Base-by-base conservation (phyloP, 2,797 vertebrate genomes). In the Coregonus ussuriensis region DNA sequence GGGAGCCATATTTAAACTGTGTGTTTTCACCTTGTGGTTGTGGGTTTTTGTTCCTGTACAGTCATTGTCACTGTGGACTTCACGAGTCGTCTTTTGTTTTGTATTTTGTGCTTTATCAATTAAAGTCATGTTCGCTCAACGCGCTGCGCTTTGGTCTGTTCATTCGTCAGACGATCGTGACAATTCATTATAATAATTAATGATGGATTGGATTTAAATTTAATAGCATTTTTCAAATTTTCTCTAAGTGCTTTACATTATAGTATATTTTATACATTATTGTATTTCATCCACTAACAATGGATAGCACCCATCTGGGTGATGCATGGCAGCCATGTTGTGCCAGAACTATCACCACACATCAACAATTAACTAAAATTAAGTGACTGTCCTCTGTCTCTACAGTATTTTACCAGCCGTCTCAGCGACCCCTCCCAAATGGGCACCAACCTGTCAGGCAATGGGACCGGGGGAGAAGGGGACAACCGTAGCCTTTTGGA, bases 321-420 rank as follows among this genome's bases (percentile, higher is more conserved):
- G 6, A 21, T 62, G 59, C 59, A 62, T 62, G 59, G n/a, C n/a
- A 47, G 41, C 9, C 41, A 47, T 47, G 41, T 47, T 47, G 41
- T 0, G 1, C 31, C 29, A 13, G 33, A 70, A 41, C 25, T 31
- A 59, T n/a, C 21, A 74, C 13, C 41, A 35, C 18, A 16, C 6
- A 52, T 41, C 16, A 56, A 1, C 29, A 59, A 18, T 6, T n/a
- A 73, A 15, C 15, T 31, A 1, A 67, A 4, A 13, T 54, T 1
- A 21, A 21, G 59, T 25, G 59, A 56, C 1, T 66, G 16, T 33
- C 18, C 6, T 52, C n/a, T 16, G 16, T 79, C 15, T 56, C 11
- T 56, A 0, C 62, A 95, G 93, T 95, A 94, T 84, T 95, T 95
- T 54, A 90, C 92, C 73, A 71, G 66, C 0, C 88, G 90, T 7